Base-by-base conservation (phyloP, 2,888 invertebrate genomes). In the Cylloceria caligata region DNA sequence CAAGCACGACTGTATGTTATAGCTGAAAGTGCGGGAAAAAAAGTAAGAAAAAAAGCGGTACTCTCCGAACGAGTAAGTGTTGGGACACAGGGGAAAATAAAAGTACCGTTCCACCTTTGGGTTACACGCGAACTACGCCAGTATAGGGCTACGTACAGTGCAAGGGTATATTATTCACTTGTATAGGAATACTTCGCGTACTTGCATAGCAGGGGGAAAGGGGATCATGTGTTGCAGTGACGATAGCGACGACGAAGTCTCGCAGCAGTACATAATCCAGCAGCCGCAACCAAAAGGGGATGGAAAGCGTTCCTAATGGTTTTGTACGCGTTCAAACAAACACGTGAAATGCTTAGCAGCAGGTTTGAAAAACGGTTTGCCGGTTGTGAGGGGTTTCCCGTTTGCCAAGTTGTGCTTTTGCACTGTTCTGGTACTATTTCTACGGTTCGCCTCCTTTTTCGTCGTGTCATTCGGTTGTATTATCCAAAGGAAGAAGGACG, bases 241-340 rank as follows among this genome's bases (percentile, higher is more conserved):
- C 74, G 64, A 69, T 80, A 64, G 65, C 68, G 64, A 64, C 76
- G 73, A 69, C 68, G 69, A 78, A 69, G 55, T 30, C 77, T 62
- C 45, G 27, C 42, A 7, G 55, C 60, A 65, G 34, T 68, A 45
- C 52, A 49, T 47, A 47, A 42, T 30, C 49, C 6, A 16, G 19
- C 55, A 57, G 55, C 57, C 6, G 30, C 30, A 60, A 19, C 16
- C 71, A 24, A 11, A 86, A 76, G 82, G 80, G 80, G 80, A 67
- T 85, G 86, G 85, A 89, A 88, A 87, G 87, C 83, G 82, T 86
- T 87, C 84, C 84, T 89, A 89, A 89, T 88, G 88, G 87, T 86
- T 88, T 88, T 88, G 88, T 88, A 80, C 80, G 84, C 87, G 86
- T 86, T 89, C 85, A 87, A 88, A 89, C 87, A 88, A 88, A 88